These are phyloP conservation scores for Aulostomus chinensis DNA, from an alignment of 2,797 vertebrate species.

Conservation along the genomic window DNA sequence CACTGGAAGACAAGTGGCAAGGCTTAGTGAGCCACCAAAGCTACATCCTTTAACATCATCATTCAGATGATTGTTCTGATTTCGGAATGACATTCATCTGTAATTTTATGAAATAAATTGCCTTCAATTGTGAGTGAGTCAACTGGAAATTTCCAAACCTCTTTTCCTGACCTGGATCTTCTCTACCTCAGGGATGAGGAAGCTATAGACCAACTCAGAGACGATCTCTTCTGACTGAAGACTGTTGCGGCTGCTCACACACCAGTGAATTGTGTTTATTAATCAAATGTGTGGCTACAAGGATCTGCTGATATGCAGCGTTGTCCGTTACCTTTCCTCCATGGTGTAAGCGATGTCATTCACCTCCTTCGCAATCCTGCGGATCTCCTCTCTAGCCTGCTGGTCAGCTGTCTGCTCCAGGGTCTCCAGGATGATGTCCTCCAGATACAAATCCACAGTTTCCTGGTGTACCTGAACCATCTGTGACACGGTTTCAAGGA, in stretches of 20 bases:
- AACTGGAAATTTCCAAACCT: conserved; percentile 77
- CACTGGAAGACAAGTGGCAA: too few relatives aligned
- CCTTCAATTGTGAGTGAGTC: too few relatives aligned
- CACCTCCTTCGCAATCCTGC: conserved; percentile 83
- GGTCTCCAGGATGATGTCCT: conserved; percentile 86
- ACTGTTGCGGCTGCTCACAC: conserved; percentile 70
- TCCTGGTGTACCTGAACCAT: conserved; percentile 89
- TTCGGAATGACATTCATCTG: too few relatives aligned
- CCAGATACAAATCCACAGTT: conserved; percentile 89
- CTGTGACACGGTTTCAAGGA: conserved; percentile 65
- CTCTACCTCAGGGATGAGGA: conserved; percentile 91
- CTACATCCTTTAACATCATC: neutral
- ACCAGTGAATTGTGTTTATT: neutral
- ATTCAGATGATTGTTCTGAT: neutral
- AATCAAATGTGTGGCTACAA: neutral
- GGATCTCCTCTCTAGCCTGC: conserved; percentile 89
- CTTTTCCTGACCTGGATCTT: conserved; percentile 83
- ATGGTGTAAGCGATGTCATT: conserved; percentile 87
- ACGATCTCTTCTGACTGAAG: conserved; percentile 93
- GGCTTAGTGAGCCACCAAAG: too few relatives aligned
- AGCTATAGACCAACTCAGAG: conserved; percentile 90
- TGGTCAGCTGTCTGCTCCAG: conserved; percentile 82
- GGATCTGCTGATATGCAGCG: neutral
- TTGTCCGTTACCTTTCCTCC: conserved; percentile 82
- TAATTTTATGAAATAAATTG: too few relatives aligned